A percentile compares a stretch with the other conserved stretches of the same genome.
phyloP scores from a whole-genome alignment of 2,888 invertebrate genomes.

The Leptarthrus brevirostris region DNA sequence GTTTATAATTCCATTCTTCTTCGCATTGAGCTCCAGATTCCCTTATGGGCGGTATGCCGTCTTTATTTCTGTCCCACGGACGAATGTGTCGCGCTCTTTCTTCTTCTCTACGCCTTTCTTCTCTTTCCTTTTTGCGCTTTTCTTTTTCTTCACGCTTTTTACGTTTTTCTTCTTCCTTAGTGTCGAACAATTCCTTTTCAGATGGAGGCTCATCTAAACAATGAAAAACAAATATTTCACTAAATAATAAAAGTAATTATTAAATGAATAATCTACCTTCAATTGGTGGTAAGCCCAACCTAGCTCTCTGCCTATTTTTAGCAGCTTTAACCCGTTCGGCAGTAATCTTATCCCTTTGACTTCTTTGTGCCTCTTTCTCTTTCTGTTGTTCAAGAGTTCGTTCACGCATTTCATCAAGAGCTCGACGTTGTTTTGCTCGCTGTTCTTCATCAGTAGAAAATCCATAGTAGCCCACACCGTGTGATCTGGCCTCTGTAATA shows the following conservation, averaged over 20 bases:
- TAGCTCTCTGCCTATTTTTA: slow-evolving; percentile 76
- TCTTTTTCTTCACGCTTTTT: slow-evolving; percentile 60
- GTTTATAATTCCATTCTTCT: slow-evolving; percentile 62
- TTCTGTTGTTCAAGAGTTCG: slow-evolving; percentile 78
- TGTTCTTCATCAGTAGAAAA: slow-evolving; percentile 88
- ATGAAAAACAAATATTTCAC: slow-evolving; percentile 26
- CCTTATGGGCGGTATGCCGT: slow-evolving; percentile 62
- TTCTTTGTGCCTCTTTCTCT: slow-evolving; percentile 72
- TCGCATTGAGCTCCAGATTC: slow-evolving; percentile 43
- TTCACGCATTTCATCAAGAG: slow-evolving; percentile 76
- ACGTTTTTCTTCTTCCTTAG: slow-evolving; percentile 60
- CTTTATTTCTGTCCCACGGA: slow-evolving; percentile 77
- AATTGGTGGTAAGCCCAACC: slow-evolving; percentile 79
- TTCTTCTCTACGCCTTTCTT: slow-evolving; percentile 64
- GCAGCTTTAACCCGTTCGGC: slow-evolving; percentile 79
- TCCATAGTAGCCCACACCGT: slow-evolving; percentile 92
- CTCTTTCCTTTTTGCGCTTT: slow-evolving; percentile 59
- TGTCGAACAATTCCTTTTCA: slow-evolving; percentile 48
- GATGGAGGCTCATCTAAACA: slow-evolving; percentile 51
- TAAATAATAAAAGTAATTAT: slow-evolving; percentile 58
- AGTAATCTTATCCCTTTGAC: slow-evolving; percentile 74
- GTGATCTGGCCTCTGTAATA: slow-evolving; percentile 83
- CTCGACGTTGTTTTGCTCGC: slow-evolving; percentile 83
- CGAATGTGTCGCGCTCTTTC: slow-evolving; percentile 69
- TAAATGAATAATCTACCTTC: slow-evolving; percentile 66